Evolutionary conservation across 2,888 invertebrate genomes (phyloP).

Genomic region (Nemoura dubitans): DNA sequence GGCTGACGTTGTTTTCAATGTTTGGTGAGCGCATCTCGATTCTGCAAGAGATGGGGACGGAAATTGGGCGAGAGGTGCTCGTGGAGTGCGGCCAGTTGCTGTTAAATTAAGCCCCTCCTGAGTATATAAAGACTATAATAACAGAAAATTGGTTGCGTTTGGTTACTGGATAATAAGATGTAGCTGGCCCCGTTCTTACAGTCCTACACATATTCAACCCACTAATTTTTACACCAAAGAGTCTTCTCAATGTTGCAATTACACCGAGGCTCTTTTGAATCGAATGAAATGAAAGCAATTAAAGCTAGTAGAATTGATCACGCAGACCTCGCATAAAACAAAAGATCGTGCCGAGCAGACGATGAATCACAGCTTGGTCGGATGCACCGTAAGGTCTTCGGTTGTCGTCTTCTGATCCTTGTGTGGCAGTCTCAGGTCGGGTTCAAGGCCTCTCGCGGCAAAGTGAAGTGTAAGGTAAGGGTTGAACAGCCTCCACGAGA

Average conservation of each 20-base stretch:
- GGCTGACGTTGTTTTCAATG: too few relatives aligned
- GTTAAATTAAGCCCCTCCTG: too few relatives aligned
- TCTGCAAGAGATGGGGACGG: too few relatives aligned
- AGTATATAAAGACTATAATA: too few relatives aligned
- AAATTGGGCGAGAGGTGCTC: too few relatives aligned
- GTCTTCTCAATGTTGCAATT: not conserved
- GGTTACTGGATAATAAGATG: not conserved
- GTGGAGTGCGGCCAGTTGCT: too few relatives aligned
- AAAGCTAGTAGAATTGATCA: not conserved
- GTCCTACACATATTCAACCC: not conserved
- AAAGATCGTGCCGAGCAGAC: not conserved
- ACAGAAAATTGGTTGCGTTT: not conserved
- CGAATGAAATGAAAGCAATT: not conserved
- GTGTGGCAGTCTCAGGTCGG: not conserved
- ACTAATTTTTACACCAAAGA: not conserved
- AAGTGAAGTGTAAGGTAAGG: not conserved
- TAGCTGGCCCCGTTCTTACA: not conserved
- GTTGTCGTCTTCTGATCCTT: not conserved
- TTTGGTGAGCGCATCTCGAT: too few relatives aligned
- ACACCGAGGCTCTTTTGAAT: not conserved
- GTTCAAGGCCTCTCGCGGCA: slow-evolving; percentile 22
- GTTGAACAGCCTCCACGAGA: slow-evolving; percentile 35
- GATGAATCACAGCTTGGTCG: not conserved
- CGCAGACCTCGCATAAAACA: not conserved
- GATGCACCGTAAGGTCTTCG: not conserved